Percentiles rank a stretch among this genome's conserved stretches.
Evolutionary conservation across 2,797 vertebrate genomes (phyloP).

Genomic region (Poecile montanus): DNA sequence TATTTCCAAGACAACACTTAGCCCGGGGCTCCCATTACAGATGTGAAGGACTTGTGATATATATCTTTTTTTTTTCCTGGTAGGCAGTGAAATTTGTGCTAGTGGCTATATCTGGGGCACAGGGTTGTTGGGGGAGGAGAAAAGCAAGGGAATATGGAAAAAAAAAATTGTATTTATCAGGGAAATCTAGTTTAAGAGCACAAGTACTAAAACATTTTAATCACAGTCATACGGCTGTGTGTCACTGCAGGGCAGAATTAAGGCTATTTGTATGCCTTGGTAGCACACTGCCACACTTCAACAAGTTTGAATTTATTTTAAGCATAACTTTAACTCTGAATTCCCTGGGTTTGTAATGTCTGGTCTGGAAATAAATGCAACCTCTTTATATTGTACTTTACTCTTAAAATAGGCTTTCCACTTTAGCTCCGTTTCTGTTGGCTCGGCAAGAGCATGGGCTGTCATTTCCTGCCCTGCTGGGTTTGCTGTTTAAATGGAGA

Average conservation of each 20-base stretch:
- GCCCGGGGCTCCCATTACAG: neutral
- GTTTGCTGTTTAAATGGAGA: slow-evolving; percentile 4
- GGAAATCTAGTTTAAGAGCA: slow-evolving; percentile 31
- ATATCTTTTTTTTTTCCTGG: neutral
- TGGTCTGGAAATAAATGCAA: slow-evolving; percentile 19
- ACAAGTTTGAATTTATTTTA: slow-evolving; percentile 44
- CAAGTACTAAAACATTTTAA: slow-evolving; percentile 50
- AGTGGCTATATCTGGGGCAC: neutral
- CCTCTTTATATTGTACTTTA: neutral
- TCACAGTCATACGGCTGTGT: slow-evolving; percentile 25
- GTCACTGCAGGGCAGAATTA: slow-evolving; percentile 44
- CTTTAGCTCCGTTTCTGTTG: neutral
- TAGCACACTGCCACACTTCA: slow-evolving; percentile 40
- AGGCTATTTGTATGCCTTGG: slow-evolving; percentile 34
- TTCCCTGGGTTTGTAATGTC: slow-evolving; percentile 4
- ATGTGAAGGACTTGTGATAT: neutral
- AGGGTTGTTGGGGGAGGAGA: neutral
- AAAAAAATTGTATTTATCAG: neutral
- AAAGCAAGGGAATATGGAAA: slow-evolving; percentile 4
- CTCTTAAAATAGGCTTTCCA: slow-evolving; percentile 24
- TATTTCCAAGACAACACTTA: slow-evolving; percentile 31
- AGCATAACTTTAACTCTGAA: slow-evolving; percentile 39
- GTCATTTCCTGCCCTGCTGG: slow-evolving; percentile 15
- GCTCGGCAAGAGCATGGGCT: neutral
- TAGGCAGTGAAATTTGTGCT: slow-evolving; percentile 16